Base-by-base conservation (phyloP, 2,888 invertebrate species). In the Agrotis puta region DNA sequence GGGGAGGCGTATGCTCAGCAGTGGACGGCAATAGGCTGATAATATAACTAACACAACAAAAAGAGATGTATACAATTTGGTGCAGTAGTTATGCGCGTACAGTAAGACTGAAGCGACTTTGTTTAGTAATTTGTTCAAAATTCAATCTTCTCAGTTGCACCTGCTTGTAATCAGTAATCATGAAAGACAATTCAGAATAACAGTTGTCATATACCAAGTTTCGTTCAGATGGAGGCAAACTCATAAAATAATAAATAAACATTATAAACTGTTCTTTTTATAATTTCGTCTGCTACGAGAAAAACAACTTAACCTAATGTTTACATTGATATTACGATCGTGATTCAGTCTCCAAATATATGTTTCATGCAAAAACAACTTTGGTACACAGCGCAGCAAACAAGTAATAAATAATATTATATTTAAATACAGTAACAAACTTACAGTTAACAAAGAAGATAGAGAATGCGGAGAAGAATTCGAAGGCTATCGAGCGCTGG, bases 401-500 rank as follows among this genome's bases (percentile, higher is more conserved):
- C 7, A 33, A 33, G 9, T 9, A 9, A 33, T 9, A 33, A 33
- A 33, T 33, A 33, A 33, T 33, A 33, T 39, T 39, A 39, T 39
- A 39, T 39, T 39, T 45, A 13, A 14, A 33, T 54, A 3, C n/a
- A n/a, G n/a, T n/a, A n/a, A n/a, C n/a, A n/a, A n/a, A n/a, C 63
- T 89, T 90, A 14, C 91, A 97, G 97, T 93, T 97, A 63, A 98
- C 98, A 9, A 98, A 98, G 92, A 98, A 97, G 89, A 96, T 99
- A 62, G 97, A 98, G 47, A 97, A 98, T 84, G 98, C 98, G 0
- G 99, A 99, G 84, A 98, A 98, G 92, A 98, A 98, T 82, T 95
- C 97, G 0, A 99, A 99, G 92, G 98, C 98, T 39, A 98, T 99
- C 73, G 99, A 99, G 81, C 98, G 98, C 83, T 99, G 99, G 99